phyloP scores from a whole-genome alignment of 2,113 vertebrate genomes.

The Ctenodactylus gundi region DNA sequence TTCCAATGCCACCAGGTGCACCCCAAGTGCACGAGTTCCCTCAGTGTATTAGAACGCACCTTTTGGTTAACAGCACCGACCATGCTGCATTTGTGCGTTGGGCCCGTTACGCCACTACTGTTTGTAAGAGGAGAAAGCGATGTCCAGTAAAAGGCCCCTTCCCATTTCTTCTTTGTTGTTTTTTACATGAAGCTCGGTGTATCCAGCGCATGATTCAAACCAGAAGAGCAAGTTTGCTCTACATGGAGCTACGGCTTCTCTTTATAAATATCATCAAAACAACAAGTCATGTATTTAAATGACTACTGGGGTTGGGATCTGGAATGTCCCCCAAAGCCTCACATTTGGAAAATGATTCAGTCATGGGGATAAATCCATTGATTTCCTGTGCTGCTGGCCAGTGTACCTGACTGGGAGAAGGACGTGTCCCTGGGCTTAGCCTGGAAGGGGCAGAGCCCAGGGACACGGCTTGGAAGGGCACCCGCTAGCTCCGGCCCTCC shows the following conservation, averaged over 20 bases:
- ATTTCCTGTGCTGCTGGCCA: too few species aligned
- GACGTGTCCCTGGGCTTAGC: too few species aligned
- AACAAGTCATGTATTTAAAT: not conserved
- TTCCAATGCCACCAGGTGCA: not conserved
- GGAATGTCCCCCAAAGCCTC: too few species aligned
- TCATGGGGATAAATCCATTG: too few species aligned
- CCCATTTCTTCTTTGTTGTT: not conserved
- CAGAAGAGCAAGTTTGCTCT: not conserved
- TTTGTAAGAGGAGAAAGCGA: constrained; percentile 21
- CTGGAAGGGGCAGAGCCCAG: not conserved
- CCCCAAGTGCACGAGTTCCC: not conserved
- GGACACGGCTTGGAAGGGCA: too few species aligned
- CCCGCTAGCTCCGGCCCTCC: too few species aligned
- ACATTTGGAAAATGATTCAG: too few species aligned
- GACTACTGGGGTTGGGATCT: too few species aligned
- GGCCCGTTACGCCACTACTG: not conserved
- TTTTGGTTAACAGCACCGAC: constrained; percentile 67
- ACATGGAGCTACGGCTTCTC: not conserved
- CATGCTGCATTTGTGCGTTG: not conserved
- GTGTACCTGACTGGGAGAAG: too few species aligned
- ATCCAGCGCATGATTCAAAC: not conserved
- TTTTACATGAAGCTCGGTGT: not conserved
- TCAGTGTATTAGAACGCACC: constrained; percentile 48
- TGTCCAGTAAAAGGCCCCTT: not conserved
- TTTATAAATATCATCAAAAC: not conserved